These are phyloP conservation scores for Andrena dorsata DNA, from an alignment of 2,888 invertebrate species.

Conservation along the genomic window DNA sequence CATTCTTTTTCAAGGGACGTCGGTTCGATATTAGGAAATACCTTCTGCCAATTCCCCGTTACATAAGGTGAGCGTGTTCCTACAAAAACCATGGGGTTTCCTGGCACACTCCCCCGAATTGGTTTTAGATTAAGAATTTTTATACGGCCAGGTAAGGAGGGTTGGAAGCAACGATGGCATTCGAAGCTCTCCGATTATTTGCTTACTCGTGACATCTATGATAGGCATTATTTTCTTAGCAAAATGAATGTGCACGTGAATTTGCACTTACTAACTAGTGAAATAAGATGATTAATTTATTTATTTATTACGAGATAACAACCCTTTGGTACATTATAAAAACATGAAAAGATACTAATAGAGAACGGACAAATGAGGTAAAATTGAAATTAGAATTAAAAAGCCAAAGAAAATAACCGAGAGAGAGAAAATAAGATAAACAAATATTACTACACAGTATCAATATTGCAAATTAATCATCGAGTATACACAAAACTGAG, in stretches of 20 bases:
- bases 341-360: too few species aligned
- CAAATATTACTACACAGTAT: too few species aligned
- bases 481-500: too few species aligned
- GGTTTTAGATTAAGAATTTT: constrained; percentile 70
- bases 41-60: constrained; percentile 75
- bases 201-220: constrained; percentile 17
- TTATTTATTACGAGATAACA: not conserved
- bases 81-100: constrained; percentile 67
- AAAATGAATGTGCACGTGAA: not conserved
- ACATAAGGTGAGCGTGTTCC: constrained; percentile 65
- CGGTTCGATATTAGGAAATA: constrained; percentile 77
- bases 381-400: too few species aligned
- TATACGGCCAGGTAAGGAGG: constrained; percentile 53
- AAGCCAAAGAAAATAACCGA: too few species aligned
- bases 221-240: not conserved
- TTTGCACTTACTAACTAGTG: not conserved
- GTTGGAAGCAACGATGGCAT: constrained; percentile 39
- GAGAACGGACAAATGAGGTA: too few species aligned
- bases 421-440: too few species aligned
- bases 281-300: not conserved
- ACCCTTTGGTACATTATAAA: too few species aligned
- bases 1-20: constrained; percentile 70
- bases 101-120: constrained; percentile 58
- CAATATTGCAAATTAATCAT: too few species aligned
- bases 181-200: constrained; percentile 55